Base-by-base conservation (phyloP, 2,888 invertebrate species). In the Clusia tigrina region DNA sequence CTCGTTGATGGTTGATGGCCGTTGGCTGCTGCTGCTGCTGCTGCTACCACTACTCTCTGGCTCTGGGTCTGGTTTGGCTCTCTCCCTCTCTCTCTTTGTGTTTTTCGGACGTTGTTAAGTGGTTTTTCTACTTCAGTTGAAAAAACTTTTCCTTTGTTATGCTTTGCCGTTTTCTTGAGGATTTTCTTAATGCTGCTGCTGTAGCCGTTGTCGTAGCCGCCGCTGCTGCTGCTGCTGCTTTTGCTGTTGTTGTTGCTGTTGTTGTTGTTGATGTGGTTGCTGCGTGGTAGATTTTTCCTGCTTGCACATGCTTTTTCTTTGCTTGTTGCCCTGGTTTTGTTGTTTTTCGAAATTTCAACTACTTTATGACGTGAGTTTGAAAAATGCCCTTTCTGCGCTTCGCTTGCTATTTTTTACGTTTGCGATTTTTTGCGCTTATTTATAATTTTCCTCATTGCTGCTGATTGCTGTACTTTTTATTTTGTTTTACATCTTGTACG, bases 381-480 rank as follows among this genome's bases (percentile, higher is more conserved):
- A 77, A 59, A 77, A 73, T 77, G 74, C 72, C 74, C 71, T 77
- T 71, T 76, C 71, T 72, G 72, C 78, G 74, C 75, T 71, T n/a
- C n/a, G n/a, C n/a, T 77, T 78, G 71, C 68, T 72, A 71, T 77
- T 76, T 17, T 78, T 70, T 75, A 72, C 77, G 77, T 77, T 76
- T 74, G 67, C 70, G 71, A 10, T 42, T 77, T 78, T 77, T 78
- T 75, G 74, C 69, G 74, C 68, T 78, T 72, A 68, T 73, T 78
- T 72, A 77, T 75, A 74, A 76, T 76, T 76, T 77, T 77, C 78
- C 75, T 74, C 75, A 75, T 75, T 72, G 78, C 74, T 74, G 74
- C 52, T 52, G 52, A 9, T n/a, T n/a, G n/a, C 25, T 25, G 26
- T 54, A 22, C 32, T 32, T 54, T 32, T 54, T 54, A 15, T 25